These are phyloP conservation scores for Tethea ocularis DNA, from an alignment of 2,888 invertebrate species.

Conservation along the genomic window DNA sequence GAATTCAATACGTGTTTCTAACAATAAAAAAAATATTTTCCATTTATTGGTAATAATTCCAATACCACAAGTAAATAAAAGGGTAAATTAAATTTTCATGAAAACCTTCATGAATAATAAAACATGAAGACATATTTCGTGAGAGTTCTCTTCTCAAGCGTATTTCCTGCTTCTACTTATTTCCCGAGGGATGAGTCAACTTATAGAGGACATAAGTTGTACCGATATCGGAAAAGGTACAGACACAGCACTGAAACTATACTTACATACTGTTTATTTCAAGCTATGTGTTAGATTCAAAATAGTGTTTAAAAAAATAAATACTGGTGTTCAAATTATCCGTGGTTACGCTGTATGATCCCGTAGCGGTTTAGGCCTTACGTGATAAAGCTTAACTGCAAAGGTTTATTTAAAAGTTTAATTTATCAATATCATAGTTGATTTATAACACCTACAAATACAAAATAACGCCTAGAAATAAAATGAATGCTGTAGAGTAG, in stretches of 20 bases:
- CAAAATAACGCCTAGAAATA: too few relatives aligned
- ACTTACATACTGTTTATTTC: constrained; percentile 15
- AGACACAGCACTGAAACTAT: constrained; percentile 31
- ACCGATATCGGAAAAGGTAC: constrained; percentile 55
- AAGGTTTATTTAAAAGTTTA: too few relatives aligned
- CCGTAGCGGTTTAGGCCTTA: too few relatives aligned
- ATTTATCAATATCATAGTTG: too few relatives aligned
- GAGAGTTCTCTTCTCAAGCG: constrained; percentile 69
- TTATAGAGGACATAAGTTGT: constrained; percentile 76
- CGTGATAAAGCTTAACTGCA: too few relatives aligned
- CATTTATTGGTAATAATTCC: constrained; percentile 20
- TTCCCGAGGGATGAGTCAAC: constrained; percentile 78
- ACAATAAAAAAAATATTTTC: not conserved
- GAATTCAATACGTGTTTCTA: too few relatives aligned
- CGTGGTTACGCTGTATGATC: too few relatives aligned
- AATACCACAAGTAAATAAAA: constrained; percentile 28
- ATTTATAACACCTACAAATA: too few relatives aligned
- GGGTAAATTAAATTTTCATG: constrained; percentile 52
- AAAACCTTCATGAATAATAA: constrained; percentile 57
- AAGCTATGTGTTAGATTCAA: not conserved
- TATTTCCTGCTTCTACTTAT: constrained; percentile 77
- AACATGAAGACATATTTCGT: constrained; percentile 72
- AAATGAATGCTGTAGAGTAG: too few relatives aligned
- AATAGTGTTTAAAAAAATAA: not conserved
- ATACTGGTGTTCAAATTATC: too few relatives aligned